phyloP scores from a whole-genome alignment of 2,113 vertebrate species.

The Eretmodus cyanostictus region DNA sequence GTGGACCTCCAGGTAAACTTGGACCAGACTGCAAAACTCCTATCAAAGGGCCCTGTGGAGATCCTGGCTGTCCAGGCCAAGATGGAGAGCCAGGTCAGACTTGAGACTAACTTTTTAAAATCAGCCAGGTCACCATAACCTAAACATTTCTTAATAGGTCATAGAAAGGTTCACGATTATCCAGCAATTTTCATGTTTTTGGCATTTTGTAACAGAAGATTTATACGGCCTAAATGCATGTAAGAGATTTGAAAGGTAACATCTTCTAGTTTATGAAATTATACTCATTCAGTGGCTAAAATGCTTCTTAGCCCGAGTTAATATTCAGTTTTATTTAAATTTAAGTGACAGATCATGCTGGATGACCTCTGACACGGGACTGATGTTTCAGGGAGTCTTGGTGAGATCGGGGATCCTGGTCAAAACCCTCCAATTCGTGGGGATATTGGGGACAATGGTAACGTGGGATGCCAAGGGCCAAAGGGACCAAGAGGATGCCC shows the following conservation, averaged over 20 bases:
- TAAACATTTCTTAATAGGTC: neutral
- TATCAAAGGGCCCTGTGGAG: constrained; percentile 5
- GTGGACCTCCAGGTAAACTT: constrained; percentile 10
- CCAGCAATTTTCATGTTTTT: neutral
- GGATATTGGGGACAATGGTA: constrained; percentile 74
- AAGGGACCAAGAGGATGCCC: neutral
- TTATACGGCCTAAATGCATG: neutral
- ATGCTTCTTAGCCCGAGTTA: neutral
- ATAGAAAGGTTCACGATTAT: neutral
- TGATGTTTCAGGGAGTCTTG: constrained; percentile 46
- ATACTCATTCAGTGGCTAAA: neutral
- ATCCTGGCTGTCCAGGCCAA: constrained; percentile 20
- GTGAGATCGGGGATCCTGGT: constrained; percentile 44
- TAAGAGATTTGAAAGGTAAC: neutral
- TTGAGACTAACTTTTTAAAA: neutral
- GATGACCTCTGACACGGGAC: neutral
- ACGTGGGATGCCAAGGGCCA: constrained; percentile 21
- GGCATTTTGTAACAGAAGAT: neutral
- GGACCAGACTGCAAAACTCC: constrained; percentile 26
- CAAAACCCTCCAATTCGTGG: constrained; percentile 53
- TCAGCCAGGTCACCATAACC: neutral
- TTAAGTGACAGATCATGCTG: neutral
- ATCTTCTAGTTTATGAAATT: neutral
- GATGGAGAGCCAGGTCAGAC: constrained; percentile 48
- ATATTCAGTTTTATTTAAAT: neutral